A percentile compares a stretch with the other conserved stretches of the same genome.
Conservation (phyloP, 92 coral and sea anemone species). For the Zoanthus sociatus region DNA sequence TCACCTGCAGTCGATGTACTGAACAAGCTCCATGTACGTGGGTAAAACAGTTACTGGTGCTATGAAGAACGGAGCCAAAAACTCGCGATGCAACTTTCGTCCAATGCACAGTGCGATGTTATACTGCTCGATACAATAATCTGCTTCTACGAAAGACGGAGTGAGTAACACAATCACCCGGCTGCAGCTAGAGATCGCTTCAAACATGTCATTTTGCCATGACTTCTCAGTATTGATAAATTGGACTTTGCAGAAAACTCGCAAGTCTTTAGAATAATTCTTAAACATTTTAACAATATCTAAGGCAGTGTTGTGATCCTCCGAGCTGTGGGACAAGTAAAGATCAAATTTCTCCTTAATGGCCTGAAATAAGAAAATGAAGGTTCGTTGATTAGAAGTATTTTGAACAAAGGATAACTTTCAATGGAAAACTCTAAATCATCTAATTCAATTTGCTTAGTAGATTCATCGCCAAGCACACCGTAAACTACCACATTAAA, state of each 20-base stretch:
- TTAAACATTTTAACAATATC: conserved; percentile 68
- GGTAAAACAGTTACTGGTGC: conserved; percentile 76
- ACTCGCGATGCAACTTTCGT: conserved; percentile 74
- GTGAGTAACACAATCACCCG: conserved; percentile 88
- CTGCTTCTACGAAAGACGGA: conserved; percentile 79
- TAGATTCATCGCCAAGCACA: too few relatives aligned
- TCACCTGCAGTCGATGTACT: conserved; percentile 94
- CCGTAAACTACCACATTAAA: too few relatives aligned
- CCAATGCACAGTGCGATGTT: conserved; percentile 92
- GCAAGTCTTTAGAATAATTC: conserved; percentile 56
- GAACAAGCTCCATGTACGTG: conserved; percentile 94
- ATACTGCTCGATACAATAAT: conserved; percentile 90
- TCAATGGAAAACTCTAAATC: too few relatives aligned
- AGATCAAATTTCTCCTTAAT: conserved; percentile 65
- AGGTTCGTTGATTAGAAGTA: not conserved
- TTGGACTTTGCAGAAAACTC: conserved; percentile 78
- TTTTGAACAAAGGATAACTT: too few relatives aligned
- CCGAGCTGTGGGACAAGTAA: conserved; percentile 82
- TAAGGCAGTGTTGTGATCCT: conserved; percentile 77
- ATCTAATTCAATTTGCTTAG: too few relatives aligned
- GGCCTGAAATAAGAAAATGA: conserved; percentile 38
- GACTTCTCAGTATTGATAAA: conserved; percentile 80
- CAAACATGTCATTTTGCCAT: conserved; percentile 91
- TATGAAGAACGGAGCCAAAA: conserved; percentile 90
- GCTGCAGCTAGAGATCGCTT: conserved; percentile 79